phyloP scores from a whole-genome alignment of 2,113 vertebrate species.

The Vombatus ursinus region DNA sequence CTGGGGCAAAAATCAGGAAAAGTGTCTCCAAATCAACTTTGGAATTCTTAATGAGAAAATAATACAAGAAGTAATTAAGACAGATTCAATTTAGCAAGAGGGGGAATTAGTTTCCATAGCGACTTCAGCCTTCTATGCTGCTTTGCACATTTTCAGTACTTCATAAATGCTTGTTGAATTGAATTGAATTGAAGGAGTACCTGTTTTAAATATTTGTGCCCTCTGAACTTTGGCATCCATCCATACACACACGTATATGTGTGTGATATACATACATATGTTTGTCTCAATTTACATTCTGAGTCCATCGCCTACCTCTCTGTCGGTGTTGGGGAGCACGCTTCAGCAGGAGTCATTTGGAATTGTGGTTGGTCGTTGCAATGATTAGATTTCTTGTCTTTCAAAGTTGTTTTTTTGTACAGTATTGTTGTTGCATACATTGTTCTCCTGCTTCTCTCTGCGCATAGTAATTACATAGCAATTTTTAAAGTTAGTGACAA shows the following conservation, averaged over 20 bases:
- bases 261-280: no score
- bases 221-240: background rate
- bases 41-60: background rate
- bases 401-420: background rate
- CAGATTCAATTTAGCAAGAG: background rate
- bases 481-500: background rate
- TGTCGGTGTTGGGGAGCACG: background rate
- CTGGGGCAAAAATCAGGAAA: background rate
- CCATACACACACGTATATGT: no score
- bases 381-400: background rate
- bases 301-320: background rate
- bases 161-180: background rate
- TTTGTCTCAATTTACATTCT: background rate
- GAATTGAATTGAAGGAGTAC: background rate
- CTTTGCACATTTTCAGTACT: background rate
- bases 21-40: background rate
- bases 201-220: background rate
- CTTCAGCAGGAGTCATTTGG: background rate
- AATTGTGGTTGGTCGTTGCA: background rate
- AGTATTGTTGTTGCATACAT: background rate
- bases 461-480: background rate
- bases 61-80: background rate
- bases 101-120: background rate
- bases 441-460: background rate
- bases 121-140: background rate